phyloP scores from a whole-genome alignment of 2,797 vertebrate species.

The Furcifer pardalis region DNA sequence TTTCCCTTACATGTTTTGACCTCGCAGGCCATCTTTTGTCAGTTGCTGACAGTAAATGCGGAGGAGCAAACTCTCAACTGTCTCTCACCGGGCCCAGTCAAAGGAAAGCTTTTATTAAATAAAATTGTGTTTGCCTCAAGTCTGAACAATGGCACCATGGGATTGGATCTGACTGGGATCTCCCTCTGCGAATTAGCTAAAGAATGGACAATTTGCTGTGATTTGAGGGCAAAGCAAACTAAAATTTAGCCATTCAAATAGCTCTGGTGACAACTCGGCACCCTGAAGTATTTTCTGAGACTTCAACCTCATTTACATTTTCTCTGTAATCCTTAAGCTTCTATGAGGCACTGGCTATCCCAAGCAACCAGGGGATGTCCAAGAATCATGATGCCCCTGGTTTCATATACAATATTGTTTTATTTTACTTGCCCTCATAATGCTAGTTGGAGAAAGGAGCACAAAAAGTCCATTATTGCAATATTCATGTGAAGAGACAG shows the following conservation, averaged over 20 bases:
- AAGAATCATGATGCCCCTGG: no score
- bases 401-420: no score
- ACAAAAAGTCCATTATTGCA: no score
- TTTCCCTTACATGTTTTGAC: neutral
- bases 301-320: neutral
- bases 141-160: neutral
- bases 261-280: neutral
- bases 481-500: no score
- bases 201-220: slow-evolving; percentile 44
- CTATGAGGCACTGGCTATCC: no score
- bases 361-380: no score
- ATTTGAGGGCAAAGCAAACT: neutral
- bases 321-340: no score
- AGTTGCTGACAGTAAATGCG: neutral
- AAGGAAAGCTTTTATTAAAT: slow-evolving; percentile 29
- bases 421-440: no score
- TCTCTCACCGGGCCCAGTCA: neutral
- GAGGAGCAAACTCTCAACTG: slow-evolving; percentile 5
- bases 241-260: neutral
- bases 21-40: slow-evolving; percentile 4
- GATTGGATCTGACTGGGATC: slow-evolving; percentile 34
- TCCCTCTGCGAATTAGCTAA: slow-evolving; percentile 30
- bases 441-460: no score
- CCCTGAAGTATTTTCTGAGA: neutral
- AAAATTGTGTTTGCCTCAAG: neutral